Base-by-base conservation (phyloP, 1,140 invertebrate genomes). In the Meloidogyne floridensis region DNA sequence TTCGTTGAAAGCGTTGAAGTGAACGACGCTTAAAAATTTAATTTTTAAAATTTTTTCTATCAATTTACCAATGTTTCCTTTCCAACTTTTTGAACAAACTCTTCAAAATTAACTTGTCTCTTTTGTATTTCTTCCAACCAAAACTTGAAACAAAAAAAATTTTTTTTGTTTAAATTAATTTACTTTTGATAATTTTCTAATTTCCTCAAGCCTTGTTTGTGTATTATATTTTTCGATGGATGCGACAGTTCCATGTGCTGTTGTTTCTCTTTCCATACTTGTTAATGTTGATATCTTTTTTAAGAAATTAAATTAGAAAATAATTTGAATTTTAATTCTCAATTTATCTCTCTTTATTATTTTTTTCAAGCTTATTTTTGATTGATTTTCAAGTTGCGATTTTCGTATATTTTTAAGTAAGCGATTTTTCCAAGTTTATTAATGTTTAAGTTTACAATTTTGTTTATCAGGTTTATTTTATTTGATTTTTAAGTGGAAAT, bases 31-130 rank as follows among this genome's bases (percentile, higher is more conserved):
- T 20, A 75, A 51, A 20, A 32, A 77, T 13, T 80, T 9, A 53
- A 43, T 43, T 42, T 73, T 20, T 18, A 51, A 2, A 32, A 47
- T n/a, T 65, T n/a, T 6, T 47, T 47, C 47, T 47, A 42, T 18
- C 18, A 76, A 71, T 2, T 10, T 32, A 75, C 53, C 75, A 80
- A 71, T 47, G 74, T 81, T 73, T 87, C 85, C 15, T 73, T 77
- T 20, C 85, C 85, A 42, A 86, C 86, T 80, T 89, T 89, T 80
- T 89, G 88, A 15, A 85, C 83, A 74, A 90, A 89, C 70, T 89
- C 87, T 56, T 90, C 85, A 75, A 90, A 89, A 71, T 84, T 84
- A 47, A 89, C 83, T 13, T 82, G 70, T 32, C 77, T 72, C 0
- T 79, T 54, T 15, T 32, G 47, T 20, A 79, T 43, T 71, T 79